Base-by-base conservation (phyloP, 1,140 invertebrate genomes). In the Drosophila kohkoa region DNA sequence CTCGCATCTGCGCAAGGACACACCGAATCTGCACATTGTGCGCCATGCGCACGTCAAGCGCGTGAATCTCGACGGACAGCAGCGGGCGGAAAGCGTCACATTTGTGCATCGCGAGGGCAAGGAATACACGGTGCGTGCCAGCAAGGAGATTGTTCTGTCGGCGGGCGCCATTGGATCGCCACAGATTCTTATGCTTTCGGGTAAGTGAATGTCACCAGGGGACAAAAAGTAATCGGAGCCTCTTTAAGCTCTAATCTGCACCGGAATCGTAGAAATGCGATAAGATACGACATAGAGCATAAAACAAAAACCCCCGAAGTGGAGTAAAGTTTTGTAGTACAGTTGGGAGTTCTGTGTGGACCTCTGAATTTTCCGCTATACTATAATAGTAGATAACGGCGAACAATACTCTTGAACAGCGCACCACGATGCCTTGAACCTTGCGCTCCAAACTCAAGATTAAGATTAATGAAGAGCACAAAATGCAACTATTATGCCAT, bases 1-100 rank as follows among this genome's bases (percentile, higher is more conserved):
- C 68, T 95, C 94, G 0, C 96, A 92, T 72, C 70, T 92, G 6
- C 94, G 96, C 4, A 93, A 96, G 63, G 87, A 96, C 3, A 93
- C 96, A 3, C 93, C 93, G 46, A 97, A 97, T 82, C 93, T 98
- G 48, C 95, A 97, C 78, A 93, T 97, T 3, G 94, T 96, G 0
- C 90, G 97, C 0, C 96, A 95, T 92, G 95, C 95, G 1, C 96
- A 97, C 64, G 96, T 96, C 0, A 97, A 96, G 11, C 95, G 94
- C 87, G 92, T 97, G 0, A 93, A 97, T 3, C 95, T 97, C 46
- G 94, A 97, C 73, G 95, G 94, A 1, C 94, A 94, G 0, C 96
- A 94, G 76, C 92, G 94, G 62, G 96, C 96, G 0, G 96, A 95
- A 69, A 96, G 96, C 0, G 96, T 97, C 0, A 96, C 97, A 80